A percentile compares a stretch with the other conserved stretches of the same genome.
phyloP scores from a whole-genome alignment of 2,113 vertebrate species.

The Azemiops feae region DNA sequence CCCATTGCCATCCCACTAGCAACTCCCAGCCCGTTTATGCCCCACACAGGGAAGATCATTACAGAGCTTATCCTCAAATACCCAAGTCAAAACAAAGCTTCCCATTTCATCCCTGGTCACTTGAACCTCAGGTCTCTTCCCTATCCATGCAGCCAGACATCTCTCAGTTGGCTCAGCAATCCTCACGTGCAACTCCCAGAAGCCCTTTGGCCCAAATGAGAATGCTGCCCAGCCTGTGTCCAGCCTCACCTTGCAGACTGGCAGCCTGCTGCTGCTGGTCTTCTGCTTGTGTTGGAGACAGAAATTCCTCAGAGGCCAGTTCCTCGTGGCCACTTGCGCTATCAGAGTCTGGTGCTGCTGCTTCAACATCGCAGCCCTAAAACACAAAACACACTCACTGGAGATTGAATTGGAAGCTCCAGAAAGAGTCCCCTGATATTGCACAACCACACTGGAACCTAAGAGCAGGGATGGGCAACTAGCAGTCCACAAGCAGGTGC shows the following conservation, averaged over 20 bases:
- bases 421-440: not conserved
- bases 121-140: not conserved
- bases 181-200: not conserved
- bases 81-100: not conserved
- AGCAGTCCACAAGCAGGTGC: not conserved
- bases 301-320: conserved; percentile 50
- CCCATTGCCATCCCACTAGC: not conserved
- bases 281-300: conserved; percentile 61
- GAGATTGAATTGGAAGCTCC: not conserved
- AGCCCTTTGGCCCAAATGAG: not conserved
- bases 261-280: conserved; percentile 50
- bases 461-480: not conserved
- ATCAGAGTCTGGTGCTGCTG: conserved; percentile 73
- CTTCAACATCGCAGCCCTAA: conserved; percentile 91
- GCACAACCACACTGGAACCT: not conserved
- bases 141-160: not conserved
- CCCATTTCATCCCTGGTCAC: not conserved
- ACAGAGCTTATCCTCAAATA: not conserved
- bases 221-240: not conserved
- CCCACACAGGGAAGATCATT: not conserved
- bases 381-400: not conserved
- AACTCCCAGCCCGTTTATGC: not conserved
- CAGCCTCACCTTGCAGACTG: conserved; percentile 63
- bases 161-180: not conserved
- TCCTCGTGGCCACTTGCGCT: conserved; percentile 60